Base-by-base conservation (phyloP, 2,888 invertebrate species). In the Ceramica pisi region DNA sequence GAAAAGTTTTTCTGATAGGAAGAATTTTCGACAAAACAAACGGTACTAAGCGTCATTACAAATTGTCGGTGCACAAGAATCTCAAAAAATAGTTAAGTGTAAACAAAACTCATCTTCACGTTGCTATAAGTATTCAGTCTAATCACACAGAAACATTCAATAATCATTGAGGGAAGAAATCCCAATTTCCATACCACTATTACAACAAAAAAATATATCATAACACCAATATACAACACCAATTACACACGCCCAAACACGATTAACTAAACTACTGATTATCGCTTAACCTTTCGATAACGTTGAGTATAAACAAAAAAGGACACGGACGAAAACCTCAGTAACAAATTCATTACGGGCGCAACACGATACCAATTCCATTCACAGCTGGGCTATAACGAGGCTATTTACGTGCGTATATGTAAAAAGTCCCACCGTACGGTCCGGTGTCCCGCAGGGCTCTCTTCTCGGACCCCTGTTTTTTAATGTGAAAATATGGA, bases 381-480 rank as follows among this genome's bases (percentile, higher is more conserved):
- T 92, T 94, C 95, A 94, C 95, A 95, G 94, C 93, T 94, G 93
- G 94, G 81, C 85, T 77, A 90, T 92, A 94, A 92, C 90, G 90
- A 91, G 90, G 89, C 91, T 92, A 93, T 93, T 92, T 93, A 91
- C 89, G 89, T 87, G 89, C 86, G 79, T 84, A 86, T 90, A 90
- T 87, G 87, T 86, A 88, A 91, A 93, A 92, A 90, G 87, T 79
- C 86, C 84, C 84, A 78, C 82, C 86, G 88, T 84, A 85, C 85
- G 68, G 73, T 80, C 69, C 53, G 73, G 87, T 75, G 82, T 89
- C 94, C 94, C 92, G 94, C 93, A 91, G 95, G 82, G 94, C 61
- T 65, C 85, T 82, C 86, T 78, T 83, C 86, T 88, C 87, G 90
- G 89, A 71, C 88, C 90, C 87, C 87, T 88, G 89, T 90, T 92